Base-by-base conservation (phyloP, 37 sponge, comb jelly and placozoan species). In the Crambe crambe region DNA sequence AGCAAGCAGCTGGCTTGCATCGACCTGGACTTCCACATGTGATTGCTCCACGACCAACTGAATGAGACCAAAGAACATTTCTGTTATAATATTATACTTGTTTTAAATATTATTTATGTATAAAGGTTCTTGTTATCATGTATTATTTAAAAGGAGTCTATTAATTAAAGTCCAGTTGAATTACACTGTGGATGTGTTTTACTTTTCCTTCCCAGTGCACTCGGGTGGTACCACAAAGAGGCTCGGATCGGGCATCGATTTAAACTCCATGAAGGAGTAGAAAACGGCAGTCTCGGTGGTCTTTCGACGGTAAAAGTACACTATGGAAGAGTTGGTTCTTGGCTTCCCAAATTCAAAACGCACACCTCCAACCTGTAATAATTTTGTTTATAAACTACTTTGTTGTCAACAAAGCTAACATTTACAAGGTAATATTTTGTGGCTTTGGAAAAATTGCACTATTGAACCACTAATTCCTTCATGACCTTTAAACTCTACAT, bases 1-100 rank as follows among this genome's bases (percentile, higher is more conserved):
- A 41, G 84, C 0, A 75, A 83, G 21, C 54, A 76, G 58, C 69
- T 83, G 39, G 76, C 40, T 3, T 83, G 84, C 42, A 56, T 75
- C 27, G 15, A 83, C 0, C 10, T 83, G 27, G 70, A 76, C 41
- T 44, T 83, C 39, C 41, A 67, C 29, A 20, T 83, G 2, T 74
- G 73, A 60, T 34, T n/a, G n/a, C n/a, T n/a, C n/a, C n/a, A n/a
- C n/a, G n/a, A n/a, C n/a, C n/a, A n/a, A n/a, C n/a, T n/a, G n/a
- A n/a, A n/a, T n/a, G n/a, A n/a, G n/a, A n/a, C n/a, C n/a, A n/a
- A n/a, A n/a, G n/a, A n/a, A n/a, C n/a, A n/a, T n/a, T n/a, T 22
- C 17, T 12, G 36, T 75, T 26, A 25, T 47, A 12, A 47, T 47
- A 47, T 47, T 47, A 47, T 47, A 47, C n/a, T n/a, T 26, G 41